A percentile compares a stretch with the other conserved stretches of the same genome.
phyloP scores from a whole-genome alignment of 1,140 invertebrate genomes.

The Drosophila kikkawai region DNA sequence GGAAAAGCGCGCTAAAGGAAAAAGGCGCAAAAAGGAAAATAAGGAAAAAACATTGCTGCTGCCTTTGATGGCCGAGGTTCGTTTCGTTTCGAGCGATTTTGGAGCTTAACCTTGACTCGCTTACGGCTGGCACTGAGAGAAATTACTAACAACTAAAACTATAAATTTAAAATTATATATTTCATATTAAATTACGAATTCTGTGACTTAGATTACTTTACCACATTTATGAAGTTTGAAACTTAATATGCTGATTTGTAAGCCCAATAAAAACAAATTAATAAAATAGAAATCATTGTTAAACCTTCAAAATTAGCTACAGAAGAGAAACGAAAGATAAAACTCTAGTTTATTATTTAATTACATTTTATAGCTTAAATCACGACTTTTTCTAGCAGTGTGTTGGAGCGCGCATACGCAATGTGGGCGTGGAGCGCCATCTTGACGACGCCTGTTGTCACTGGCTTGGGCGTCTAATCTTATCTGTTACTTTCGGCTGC shows the following conservation, averaged over 20 bases:
- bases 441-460: conserved; percentile 81
- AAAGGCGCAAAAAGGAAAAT: conserved; percentile 31
- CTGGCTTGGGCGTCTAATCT: conserved; percentile 76
- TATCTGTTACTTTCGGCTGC: conserved; percentile 73
- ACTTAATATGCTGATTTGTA: no score
- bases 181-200: no score
- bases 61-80: conserved; percentile 54
- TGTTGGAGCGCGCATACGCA: conserved; percentile 69
- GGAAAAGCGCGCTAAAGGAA: conserved; percentile 43
- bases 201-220: no score
- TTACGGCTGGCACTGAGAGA: conserved; percentile 61
- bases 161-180: neutral
- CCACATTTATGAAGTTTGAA: no score
- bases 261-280: neutral
- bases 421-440: conserved; percentile 72
- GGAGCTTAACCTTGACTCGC: conserved; percentile 80
- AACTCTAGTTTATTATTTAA: neutral
- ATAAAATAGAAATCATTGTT: neutral
- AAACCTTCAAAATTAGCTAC: neutral
- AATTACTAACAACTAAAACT: neutral
- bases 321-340: rapidly evolving
- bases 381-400: neutral
- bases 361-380: neutral
- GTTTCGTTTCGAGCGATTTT: conserved; percentile 73
- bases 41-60: conserved; percentile 43